phyloP scores from a whole-genome alignment of 1,140 invertebrate genomes.

The Zaprionus camerounensis region DNA sequence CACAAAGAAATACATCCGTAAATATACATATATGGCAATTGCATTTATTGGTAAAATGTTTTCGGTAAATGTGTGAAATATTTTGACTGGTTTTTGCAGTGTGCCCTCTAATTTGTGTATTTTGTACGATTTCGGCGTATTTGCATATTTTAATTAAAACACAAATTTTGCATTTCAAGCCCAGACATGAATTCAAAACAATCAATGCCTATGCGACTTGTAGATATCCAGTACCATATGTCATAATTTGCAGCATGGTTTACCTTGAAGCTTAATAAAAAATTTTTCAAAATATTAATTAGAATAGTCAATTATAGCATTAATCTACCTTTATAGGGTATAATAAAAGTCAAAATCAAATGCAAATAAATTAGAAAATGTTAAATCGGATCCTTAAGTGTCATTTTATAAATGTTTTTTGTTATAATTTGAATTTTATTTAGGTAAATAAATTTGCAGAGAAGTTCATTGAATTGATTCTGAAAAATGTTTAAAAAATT shows the following conservation, averaged over 20 bases:
- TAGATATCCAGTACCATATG: not conserved
- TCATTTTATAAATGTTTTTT: not conserved
- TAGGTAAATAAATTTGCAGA: no score
- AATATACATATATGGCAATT: conserved; percentile 35
- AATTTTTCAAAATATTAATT: no score
- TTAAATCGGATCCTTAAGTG: conserved; percentile 1
- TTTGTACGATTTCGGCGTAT: conserved; percentile 66
- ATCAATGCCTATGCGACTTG: not conserved
- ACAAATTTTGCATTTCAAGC: conserved; percentile 63
- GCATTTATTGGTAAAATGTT: conserved; percentile 70
- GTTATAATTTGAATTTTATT: conserved; percentile 1
- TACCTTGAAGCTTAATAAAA: not conserved
- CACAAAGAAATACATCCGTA: not conserved
- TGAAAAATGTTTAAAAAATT: not conserved
- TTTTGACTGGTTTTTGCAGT: conserved; percentile 59
- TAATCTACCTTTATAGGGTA: not conserved
- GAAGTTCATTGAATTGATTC: not conserved
- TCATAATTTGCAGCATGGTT: not conserved
- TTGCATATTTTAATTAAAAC: conserved; percentile 83
- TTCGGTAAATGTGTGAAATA: conserved; percentile 72
- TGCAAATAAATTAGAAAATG: conserved; percentile 2
- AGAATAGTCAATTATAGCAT: no score
- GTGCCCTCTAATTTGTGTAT: conserved; percentile 40
- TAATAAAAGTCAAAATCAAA: conserved; percentile 8
- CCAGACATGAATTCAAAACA: conserved; percentile 26